A percentile compares a stretch with the other conserved stretches of the same genome.
Conservation (phyloP, 2,113 vertebrate species). For the Seriola rivoliana region DNA sequence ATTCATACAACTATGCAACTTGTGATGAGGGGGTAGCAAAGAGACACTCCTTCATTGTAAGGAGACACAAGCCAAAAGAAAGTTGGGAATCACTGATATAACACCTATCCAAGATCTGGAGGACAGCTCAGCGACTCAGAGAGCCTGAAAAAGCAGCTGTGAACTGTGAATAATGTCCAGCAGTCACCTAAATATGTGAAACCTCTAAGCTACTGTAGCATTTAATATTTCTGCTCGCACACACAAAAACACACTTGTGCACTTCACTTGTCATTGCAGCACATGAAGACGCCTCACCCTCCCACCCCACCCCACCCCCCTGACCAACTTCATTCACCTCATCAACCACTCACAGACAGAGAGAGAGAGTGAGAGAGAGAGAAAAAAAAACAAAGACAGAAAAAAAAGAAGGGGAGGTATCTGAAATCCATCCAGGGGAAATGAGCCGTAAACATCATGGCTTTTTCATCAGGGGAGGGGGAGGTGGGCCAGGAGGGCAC, state of each 20-base stretch:
- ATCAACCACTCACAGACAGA: slow-evolving; percentile 56
- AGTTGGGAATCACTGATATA: slow-evolving; percentile 17
- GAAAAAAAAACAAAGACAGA: slow-evolving; percentile 37
- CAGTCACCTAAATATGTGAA: slow-evolving; percentile 62
- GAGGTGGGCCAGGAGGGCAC: slow-evolving; percentile 37
- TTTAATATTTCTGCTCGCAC: slow-evolving; percentile 42
- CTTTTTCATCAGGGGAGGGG: slow-evolving; percentile 65
- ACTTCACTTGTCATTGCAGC: slow-evolving; percentile 55
- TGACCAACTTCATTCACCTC: slow-evolving; percentile 62
- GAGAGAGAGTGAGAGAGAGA: slow-evolving; percentile 28
- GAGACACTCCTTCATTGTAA: not conserved
- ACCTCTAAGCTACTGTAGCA: slow-evolving; percentile 49
- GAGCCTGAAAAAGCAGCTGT: slow-evolving; percentile 59
- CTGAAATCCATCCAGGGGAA: slow-evolving; percentile 75
- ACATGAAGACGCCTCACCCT: slow-evolving; percentile 32
- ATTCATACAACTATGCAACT: not conserved
- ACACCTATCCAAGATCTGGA: slow-evolving; percentile 44
- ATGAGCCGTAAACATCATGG: slow-evolving; percentile 77
- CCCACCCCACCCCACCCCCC: slow-evolving; percentile 9
- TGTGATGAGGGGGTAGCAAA: not conserved
- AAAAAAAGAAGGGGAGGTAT: slow-evolving; percentile 48
- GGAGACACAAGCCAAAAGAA: not conserved
- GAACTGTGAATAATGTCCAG: slow-evolving; percentile 56
- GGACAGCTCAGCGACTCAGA: slow-evolving; percentile 41
- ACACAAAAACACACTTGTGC: slow-evolving; percentile 31